These are phyloP conservation scores for Lophochroa leadbeateri DNA, from an alignment of 2,113 vertebrate genomes.

Conservation along the genomic window DNA sequence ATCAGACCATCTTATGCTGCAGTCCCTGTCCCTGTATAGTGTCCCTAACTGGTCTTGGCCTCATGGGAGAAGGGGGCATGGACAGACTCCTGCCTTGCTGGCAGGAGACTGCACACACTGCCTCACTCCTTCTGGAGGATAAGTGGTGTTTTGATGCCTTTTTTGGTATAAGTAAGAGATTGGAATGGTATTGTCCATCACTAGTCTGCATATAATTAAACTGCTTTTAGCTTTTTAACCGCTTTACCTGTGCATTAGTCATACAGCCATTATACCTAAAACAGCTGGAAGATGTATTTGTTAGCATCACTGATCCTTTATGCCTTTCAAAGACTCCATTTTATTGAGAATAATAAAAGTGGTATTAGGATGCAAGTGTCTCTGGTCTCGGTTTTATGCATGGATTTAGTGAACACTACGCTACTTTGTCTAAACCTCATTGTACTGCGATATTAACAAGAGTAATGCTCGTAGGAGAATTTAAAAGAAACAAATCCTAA, in stretches of 20 bases:
- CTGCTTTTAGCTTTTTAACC: background rate
- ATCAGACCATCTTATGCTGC: background rate
- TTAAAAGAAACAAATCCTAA: slow-evolving; percentile 9
- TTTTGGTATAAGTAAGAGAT: slow-evolving; percentile 42
- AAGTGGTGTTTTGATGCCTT: slow-evolving; percentile 7
- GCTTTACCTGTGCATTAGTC: slow-evolving; percentile 35
- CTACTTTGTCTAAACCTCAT: slow-evolving; percentile 4
- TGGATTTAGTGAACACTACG: slow-evolving; percentile 31
- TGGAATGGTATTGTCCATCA: background rate
- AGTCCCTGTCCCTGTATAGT: background rate
- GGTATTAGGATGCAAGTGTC: slow-evolving; percentile 46
- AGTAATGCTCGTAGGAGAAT: background rate
- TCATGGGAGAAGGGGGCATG: background rate
- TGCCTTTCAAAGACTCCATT: slow-evolving; percentile 19
- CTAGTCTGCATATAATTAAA: slow-evolving; percentile 14
- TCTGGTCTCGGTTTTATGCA: slow-evolving; percentile 1
- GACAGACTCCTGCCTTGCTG: background rate
- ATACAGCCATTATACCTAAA: background rate
- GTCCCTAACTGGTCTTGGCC: background rate
- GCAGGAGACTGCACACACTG: background rate
- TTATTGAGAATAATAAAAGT: slow-evolving; percentile 69
- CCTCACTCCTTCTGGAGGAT: background rate
- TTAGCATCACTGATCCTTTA: slow-evolving; percentile 33
- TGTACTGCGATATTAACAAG: background rate
- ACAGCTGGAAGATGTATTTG: slow-evolving; percentile 22